phyloP scores from a whole-genome alignment of 2,113 vertebrate species.

The Archilochus colubris region DNA sequence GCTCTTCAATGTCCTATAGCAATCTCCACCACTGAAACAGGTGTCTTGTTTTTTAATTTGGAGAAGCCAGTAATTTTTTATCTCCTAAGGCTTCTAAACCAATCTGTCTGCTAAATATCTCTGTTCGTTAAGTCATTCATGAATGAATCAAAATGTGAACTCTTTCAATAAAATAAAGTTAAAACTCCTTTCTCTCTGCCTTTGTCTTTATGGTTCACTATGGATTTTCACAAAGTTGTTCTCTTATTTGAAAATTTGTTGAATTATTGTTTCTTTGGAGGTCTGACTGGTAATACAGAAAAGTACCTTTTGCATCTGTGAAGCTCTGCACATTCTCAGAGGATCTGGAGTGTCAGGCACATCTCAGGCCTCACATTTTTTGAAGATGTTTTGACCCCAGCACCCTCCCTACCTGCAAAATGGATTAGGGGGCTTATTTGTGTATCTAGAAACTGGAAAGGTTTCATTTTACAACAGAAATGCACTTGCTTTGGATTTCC shows the following conservation, averaged over 20 bases:
- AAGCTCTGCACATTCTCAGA: background rate
- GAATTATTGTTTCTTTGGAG: background rate
- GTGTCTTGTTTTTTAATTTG: background rate
- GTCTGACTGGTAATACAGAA: background rate
- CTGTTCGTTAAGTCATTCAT: background rate
- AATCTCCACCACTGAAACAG: background rate
- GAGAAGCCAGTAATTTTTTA: background rate
- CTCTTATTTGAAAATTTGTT: background rate
- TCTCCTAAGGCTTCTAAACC: background rate
- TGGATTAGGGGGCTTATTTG: background rate
- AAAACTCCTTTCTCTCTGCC: background rate
- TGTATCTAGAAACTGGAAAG: background rate
- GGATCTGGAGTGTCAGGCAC: background rate
- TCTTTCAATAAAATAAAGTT: background rate
- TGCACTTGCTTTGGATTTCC: background rate
- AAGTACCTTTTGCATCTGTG: background rate
- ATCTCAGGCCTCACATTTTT: background rate
- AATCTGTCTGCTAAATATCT: background rate
- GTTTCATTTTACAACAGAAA: background rate
- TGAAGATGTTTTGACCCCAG: background rate
- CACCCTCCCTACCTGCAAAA: background rate
- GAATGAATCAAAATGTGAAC: background rate
- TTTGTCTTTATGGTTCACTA: background rate
- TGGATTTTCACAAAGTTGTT: background rate
- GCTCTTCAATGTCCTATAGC: background rate